A percentile compares a stretch with the other conserved stretches of the same genome.
Conservation (phyloP, 2,113 vertebrate genomes). For the Ondatra zibethicus region DNA sequence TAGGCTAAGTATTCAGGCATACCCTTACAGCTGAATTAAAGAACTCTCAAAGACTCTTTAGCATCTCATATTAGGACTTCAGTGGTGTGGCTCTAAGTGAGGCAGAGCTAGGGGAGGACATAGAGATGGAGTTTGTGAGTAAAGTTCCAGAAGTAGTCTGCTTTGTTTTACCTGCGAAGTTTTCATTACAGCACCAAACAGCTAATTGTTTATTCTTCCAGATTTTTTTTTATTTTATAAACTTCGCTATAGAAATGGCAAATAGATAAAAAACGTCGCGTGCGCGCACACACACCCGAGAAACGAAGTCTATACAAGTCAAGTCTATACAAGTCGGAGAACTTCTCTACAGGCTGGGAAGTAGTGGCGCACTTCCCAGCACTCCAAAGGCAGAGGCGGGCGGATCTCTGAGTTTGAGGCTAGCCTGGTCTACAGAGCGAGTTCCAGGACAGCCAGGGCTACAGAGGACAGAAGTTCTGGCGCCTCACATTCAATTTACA, state of each 20-base stretch:
- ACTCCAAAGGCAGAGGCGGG: neutral
- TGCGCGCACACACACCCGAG: neutral
- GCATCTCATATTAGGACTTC: neutral
- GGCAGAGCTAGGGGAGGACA: neutral
- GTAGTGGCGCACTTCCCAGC: neutral
- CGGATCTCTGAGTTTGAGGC: neutral
- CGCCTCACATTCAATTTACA: neutral
- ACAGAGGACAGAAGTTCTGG: neutral
- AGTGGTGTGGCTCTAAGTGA: neutral
- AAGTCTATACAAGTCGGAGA: neutral
- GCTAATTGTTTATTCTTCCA: slow-evolving; percentile 36
- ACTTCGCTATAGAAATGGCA: neutral
- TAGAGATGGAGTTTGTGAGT: too few relatives aligned
- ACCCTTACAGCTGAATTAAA: neutral
- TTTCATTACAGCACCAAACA: slow-evolving; percentile 30
- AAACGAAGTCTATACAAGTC: neutral
- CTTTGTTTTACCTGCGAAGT: neutral
- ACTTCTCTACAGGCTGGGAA: neutral
- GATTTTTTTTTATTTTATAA: neutral
- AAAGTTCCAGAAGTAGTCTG: neutral
- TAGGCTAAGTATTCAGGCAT: neutral
- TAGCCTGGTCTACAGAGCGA: neutral
- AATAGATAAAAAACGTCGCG: neutral
- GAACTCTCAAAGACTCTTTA: neutral
- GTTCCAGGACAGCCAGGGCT: neutral